These are phyloP conservation scores for Linnaemya vulpina DNA, from an alignment of 2,888 invertebrate species.

Conservation along the genomic window DNA sequence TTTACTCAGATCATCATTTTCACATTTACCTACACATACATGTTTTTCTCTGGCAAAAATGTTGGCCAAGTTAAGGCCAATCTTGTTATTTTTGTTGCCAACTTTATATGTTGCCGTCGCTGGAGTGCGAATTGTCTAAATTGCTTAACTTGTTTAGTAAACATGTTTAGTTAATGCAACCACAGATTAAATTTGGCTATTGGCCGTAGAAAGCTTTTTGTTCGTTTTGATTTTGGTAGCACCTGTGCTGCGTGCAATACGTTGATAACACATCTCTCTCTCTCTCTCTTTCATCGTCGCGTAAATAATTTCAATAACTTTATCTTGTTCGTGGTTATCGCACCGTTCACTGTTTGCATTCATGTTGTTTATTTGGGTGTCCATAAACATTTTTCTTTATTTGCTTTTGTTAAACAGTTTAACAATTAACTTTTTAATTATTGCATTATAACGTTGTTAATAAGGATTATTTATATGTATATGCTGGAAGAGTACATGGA, in stretches of 20 bases:
- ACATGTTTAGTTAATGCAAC: slow-evolving; percentile 46
- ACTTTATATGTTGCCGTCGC: not conserved
- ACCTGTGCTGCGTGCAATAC: not conserved
- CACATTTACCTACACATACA: too few relatives aligned
- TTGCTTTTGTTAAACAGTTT: slow-evolving; percentile 41
- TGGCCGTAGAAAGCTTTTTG: slow-evolving; percentile 26
- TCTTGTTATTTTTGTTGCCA: slow-evolving; percentile 11
- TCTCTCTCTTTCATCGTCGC: too few relatives aligned
- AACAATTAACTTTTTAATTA: slow-evolving; percentile 63
- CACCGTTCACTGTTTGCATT: slow-evolving; percentile 16
- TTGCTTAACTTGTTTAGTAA: slow-evolving; percentile 53
- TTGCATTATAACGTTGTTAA: slow-evolving; percentile 44
- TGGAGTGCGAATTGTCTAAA: slow-evolving; percentile 32
- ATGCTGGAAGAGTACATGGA: not conserved
- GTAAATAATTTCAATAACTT: slow-evolving; percentile 45
- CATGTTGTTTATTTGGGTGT: slow-evolving; percentile 28
- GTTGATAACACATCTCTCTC: not conserved
- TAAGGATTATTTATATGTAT: slow-evolving; percentile 50
- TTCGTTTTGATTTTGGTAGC: not conserved
- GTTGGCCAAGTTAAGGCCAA: not conserved
- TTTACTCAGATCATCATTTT: too few relatives aligned
- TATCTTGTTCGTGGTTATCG: slow-evolving; percentile 61
- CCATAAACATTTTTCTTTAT: slow-evolving; percentile 42
- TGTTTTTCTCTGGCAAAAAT: too few relatives aligned
- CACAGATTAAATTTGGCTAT: slow-evolving; percentile 46